phyloP scores from a whole-genome alignment of 2,888 invertebrate species.

The Erynnis tages region DNA sequence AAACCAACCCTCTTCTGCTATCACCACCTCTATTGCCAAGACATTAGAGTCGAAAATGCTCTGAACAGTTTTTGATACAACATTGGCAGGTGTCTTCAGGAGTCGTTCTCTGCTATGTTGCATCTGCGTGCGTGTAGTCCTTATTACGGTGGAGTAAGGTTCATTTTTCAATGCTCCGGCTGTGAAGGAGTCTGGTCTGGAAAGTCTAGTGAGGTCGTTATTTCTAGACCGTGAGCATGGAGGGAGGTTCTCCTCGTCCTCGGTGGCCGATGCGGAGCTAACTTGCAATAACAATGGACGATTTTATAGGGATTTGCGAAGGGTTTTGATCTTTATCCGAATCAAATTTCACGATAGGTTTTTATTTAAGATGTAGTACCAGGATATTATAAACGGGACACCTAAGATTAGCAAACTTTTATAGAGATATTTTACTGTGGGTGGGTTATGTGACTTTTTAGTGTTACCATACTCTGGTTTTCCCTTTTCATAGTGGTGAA shows the following conservation, averaged over 20 bases:
- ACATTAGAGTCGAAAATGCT: slow-evolving; percentile 33
- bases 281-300: slow-evolving; percentile 8
- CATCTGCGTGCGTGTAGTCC: not conserved
- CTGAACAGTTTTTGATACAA: not conserved
- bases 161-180: not conserved
- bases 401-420: too few species aligned
- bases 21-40: slow-evolving; percentile 30
- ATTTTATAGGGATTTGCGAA: not conserved
- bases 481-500: too few species aligned
- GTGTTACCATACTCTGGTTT: too few species aligned
- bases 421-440: too few species aligned
- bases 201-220: slow-evolving; percentile 33
- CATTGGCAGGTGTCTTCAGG: slow-evolving; percentile 23
- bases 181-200: not conserved
- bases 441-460: too few species aligned
- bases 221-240: slow-evolving; percentile 31
- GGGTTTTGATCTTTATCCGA: not conserved
- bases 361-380: too few species aligned
- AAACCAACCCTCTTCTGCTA: slow-evolving; percentile 29
- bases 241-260: slow-evolving; percentile 15
- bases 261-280: slow-evolving; percentile 16
- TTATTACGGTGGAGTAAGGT: slow-evolving; percentile 3
- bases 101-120: slow-evolving; percentile 22
- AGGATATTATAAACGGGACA: too few species aligned
- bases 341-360: not conserved